Percentiles rank a stretch among this genome's conserved stretches.
phyloP scores from a whole-genome alignment of 2,113 vertebrate genomes.

The Xyrauchen texanus region DNA sequence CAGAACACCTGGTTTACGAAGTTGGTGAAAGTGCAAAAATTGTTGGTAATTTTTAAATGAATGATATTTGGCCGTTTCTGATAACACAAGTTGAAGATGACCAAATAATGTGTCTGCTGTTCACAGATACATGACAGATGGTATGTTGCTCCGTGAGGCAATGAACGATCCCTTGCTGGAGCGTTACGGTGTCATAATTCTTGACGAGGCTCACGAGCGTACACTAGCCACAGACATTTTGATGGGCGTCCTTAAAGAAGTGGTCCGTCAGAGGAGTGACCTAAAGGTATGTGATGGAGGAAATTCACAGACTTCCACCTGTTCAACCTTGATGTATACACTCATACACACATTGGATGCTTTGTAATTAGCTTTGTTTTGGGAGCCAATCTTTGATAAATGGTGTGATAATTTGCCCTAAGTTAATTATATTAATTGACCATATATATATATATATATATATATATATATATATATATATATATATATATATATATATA shows the following conservation, averaged over 20 bases:
- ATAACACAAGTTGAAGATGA: neutral
- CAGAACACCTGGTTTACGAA: neutral
- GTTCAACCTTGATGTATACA: neutral
- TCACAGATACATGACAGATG: slow-evolving; percentile 93
- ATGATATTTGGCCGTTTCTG: no score
- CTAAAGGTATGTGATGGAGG: slow-evolving; percentile 80
- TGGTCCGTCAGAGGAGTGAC: slow-evolving; percentile 89
- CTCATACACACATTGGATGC: no score
- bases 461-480: no score
- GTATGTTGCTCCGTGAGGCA: slow-evolving; percentile 94
- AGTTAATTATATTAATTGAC: no score
- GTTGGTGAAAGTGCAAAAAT: neutral
- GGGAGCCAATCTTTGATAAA: no score
- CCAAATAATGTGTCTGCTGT: neutral
- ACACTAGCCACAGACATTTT: slow-evolving; percentile 96
- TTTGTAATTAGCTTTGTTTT: no score
- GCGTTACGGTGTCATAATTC: slow-evolving; percentile 93
- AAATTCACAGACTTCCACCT: neutral
- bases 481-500: no score
- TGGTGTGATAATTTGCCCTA: no score
- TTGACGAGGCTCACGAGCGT: slow-evolving; percentile 95
- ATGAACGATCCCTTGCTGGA: slow-evolving; percentile 98
- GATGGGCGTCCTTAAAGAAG: slow-evolving; percentile 95
- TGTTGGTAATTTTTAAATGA: neutral
- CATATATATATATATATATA: no score